Conservation (phyloP, 1,140 invertebrate genomes). For the Rhagoletis pomonella region DNA sequence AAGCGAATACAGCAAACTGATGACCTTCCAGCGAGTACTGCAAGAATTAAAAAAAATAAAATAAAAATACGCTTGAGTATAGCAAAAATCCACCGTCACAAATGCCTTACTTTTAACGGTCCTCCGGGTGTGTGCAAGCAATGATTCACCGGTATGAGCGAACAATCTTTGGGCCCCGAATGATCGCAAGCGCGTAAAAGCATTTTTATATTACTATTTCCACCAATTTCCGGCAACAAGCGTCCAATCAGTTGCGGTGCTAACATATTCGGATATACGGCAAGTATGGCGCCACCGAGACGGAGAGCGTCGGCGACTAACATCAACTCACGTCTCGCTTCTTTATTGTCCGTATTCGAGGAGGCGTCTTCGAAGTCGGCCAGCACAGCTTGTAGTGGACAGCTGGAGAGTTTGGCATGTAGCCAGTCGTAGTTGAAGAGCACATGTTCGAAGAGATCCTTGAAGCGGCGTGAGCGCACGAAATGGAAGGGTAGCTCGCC, state of each 20-base stretch:
- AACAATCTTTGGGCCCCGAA: constrained; percentile 90
- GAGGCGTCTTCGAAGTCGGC: constrained; percentile 97
- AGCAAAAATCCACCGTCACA: neutral
- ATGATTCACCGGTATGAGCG: constrained; percentile 93
- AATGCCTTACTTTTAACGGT: constrained; percentile 86
- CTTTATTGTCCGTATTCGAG: constrained; percentile 87
- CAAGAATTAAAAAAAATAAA: constrained; percentile 61
- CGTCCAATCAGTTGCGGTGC: constrained; percentile 95
- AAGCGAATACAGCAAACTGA: constrained; percentile 97
- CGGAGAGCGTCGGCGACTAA: constrained; percentile 95
- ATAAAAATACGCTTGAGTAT: neutral
- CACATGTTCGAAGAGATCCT: constrained; percentile 94
- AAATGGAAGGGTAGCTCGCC: constrained; percentile 97
- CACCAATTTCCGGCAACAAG: constrained; percentile 91
- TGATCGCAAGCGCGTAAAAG: constrained; percentile 92
- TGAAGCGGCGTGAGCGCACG: constrained; percentile 90
- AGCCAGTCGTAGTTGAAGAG: constrained; percentile 99
- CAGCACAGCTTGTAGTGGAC: constrained; percentile 94
- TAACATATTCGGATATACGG: constrained; percentile 95
- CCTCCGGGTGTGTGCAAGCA: constrained; percentile 98
- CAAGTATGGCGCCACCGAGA: constrained; percentile 92
- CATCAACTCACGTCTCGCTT: constrained; percentile 91
- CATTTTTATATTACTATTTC: constrained; percentile 86
- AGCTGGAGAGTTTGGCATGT: constrained; percentile 95
- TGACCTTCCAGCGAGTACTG: constrained; percentile 98